Conservation (phyloP, 1,140 invertebrate species). For the Pseudomyrmex concolor region DNA sequence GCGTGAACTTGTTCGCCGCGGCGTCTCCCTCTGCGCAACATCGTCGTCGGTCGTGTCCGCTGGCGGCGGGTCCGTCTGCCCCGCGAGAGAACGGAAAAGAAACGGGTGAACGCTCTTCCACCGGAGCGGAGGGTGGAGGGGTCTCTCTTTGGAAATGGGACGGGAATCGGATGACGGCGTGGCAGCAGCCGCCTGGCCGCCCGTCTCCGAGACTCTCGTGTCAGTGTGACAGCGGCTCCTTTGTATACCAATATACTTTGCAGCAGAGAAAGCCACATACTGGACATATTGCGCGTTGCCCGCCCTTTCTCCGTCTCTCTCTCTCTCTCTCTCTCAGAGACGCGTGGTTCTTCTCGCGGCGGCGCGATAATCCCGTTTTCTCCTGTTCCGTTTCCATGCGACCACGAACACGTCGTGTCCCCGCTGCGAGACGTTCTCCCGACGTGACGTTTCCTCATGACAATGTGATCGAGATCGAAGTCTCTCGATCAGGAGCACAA, state of each 20-base stretch:
- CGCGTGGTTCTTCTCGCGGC: too few species aligned
- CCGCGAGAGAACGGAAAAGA: constrained; percentile 63
- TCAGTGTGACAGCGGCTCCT: constrained; percentile 67
- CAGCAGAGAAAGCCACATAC: constrained; percentile 15
- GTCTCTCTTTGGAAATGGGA: constrained; percentile 66
- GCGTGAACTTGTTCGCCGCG: constrained; percentile 64
- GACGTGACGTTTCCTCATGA: background rate
- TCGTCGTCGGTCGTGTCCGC: constrained; percentile 29
- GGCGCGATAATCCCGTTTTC: too few species aligned
- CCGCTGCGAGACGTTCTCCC: background rate
- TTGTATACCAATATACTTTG: constrained; percentile 43
- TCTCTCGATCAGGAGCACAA: background rate
- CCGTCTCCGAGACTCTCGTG: constrained; percentile 43
- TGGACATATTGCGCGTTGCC: constrained; percentile 17
- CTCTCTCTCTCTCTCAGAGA: background rate
- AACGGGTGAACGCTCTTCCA: constrained; percentile 61
- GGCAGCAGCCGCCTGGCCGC: constrained; percentile 76
- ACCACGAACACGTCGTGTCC: too few species aligned
- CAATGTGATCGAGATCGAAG: constrained; percentile 4
- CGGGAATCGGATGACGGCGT: constrained; percentile 76
- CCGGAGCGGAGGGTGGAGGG: constrained; percentile 32
- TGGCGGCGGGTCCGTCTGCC: background rate
- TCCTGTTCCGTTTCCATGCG: too few species aligned
- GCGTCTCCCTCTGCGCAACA: constrained; percentile 51
- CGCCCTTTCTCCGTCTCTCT: background rate